phyloP scores from a whole-genome alignment of 2,888 invertebrate species.

The Unio delphinus region DNA sequence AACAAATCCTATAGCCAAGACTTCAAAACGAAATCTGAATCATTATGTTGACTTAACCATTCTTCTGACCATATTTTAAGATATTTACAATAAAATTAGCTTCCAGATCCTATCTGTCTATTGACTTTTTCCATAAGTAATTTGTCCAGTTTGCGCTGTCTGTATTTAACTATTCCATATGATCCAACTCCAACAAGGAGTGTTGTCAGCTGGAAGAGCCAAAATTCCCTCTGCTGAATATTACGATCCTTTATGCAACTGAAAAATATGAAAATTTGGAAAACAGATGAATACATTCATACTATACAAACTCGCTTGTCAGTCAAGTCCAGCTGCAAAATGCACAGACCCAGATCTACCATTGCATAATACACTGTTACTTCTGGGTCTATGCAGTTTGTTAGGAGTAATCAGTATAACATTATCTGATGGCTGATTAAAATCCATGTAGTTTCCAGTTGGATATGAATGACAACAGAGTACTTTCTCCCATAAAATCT shows the following conservation, averaged over 20 bases:
- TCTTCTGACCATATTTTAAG: constrained; percentile 2
- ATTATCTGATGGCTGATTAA: no score
- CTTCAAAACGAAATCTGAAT: background rate
- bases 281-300: background rate
- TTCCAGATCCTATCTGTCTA: constrained; percentile 77
- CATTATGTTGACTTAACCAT: background rate
- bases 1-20: no score
- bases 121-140: constrained; percentile 80
- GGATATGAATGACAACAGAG: no score
- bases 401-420: no score
- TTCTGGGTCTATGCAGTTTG: no score
- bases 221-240: constrained; percentile 87
- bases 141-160: constrained; percentile 80
- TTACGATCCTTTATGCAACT: constrained; percentile 90
- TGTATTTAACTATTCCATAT: constrained; percentile 78
- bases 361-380: no score
- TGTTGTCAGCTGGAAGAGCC: constrained; percentile 85
- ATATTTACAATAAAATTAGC: background rate
- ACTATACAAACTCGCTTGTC: background rate
- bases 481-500: no score
- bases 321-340: no score
- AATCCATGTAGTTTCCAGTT: no score
- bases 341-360: no score
- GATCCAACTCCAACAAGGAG: constrained; percentile 80
- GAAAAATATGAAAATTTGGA: constrained; percentile 63